Conservation (phyloP, 2,113 vertebrate genomes). For the Zosterops hypoxanthus region DNA sequence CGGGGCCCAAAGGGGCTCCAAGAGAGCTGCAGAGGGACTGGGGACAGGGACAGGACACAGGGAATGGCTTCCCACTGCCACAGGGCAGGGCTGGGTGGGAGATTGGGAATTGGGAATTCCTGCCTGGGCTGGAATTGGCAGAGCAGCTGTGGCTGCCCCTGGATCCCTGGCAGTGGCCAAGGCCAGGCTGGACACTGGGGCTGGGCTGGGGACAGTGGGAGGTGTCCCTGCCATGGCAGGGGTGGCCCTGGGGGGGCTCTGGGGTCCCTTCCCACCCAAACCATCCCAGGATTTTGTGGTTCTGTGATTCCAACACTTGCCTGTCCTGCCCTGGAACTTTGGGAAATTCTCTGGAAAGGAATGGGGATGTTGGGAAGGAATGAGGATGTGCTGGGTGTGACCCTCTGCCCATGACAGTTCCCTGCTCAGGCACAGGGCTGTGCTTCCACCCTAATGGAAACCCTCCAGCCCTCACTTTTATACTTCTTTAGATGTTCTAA, state of each 20-base stretch:
- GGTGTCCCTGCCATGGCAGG: background rate
- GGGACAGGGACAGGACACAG: background rate
- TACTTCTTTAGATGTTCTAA: background rate
- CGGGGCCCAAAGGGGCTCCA: background rate
- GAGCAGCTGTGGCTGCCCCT: background rate
- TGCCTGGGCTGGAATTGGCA: background rate
- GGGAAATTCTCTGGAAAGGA: background rate
- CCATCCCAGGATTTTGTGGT: background rate
- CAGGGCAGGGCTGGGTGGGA: background rate
- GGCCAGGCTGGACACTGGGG: background rate
- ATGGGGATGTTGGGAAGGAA: background rate
- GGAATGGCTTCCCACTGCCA: background rate
- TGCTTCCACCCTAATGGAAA: background rate
- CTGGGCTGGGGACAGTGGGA: background rate
- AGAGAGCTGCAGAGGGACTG: background rate
- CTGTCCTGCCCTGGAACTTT: background rate
- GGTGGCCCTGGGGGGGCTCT: background rate
- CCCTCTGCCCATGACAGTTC: background rate
- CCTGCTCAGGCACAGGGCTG: background rate
- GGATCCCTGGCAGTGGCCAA: background rate
- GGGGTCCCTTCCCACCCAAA: accelerated
- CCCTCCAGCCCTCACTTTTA: background rate
- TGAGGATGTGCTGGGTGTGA: background rate
- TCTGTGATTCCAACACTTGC: background rate
- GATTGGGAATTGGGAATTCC: accelerated